These are phyloP conservation scores for Polydesmus complanatus DNA, from an alignment of 2,888 invertebrate species.

Conservation along the genomic window DNA sequence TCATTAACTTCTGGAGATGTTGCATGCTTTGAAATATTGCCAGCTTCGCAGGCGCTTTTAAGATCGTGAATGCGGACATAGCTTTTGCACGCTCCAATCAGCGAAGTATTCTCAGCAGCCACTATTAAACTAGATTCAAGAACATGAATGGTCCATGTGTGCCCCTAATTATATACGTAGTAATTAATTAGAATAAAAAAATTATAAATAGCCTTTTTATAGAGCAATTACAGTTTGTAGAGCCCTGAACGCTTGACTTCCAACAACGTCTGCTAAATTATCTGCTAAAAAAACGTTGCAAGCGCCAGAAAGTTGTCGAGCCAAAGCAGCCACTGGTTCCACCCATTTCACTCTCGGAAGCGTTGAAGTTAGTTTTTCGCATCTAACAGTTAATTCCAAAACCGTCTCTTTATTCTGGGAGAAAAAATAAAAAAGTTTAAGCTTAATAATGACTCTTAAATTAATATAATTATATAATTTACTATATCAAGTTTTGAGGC, in stretches of 20 bases:
- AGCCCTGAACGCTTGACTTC: conserved; percentile 48
- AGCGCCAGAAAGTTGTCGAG: conserved; percentile 63
- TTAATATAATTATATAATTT: not conserved
- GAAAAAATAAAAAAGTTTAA: conserved; percentile 14
- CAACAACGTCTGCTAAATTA: conserved; percentile 60
- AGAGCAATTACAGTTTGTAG: conserved; percentile 40
- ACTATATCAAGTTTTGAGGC: conserved; percentile 15
- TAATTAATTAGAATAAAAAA: too few species aligned
- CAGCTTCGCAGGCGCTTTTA: conserved; percentile 20
- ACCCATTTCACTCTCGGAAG: conserved; percentile 72
- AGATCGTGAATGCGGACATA: conserved; percentile 42
- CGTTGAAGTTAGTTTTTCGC: conserved; percentile 62
- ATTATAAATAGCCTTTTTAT: too few species aligned
- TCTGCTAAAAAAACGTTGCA: conserved; percentile 64
- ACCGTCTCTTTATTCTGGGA: conserved; percentile 59
- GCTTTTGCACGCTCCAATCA: conserved; percentile 69
- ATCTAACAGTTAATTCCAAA: conserved; percentile 66
- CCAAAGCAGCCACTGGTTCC: conserved; percentile 59
- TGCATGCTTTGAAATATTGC: too few species aligned
- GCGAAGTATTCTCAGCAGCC: conserved; percentile 61
- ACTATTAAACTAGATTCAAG: conserved; percentile 64
- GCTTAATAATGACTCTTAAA: not conserved
- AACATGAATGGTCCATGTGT: conserved; percentile 57
- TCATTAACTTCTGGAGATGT: conserved; percentile 6
- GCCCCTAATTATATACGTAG: conserved; percentile 37